phyloP scores from a whole-genome alignment of 1,140 invertebrate genomes.

The Caerostris extrusa region DNA sequence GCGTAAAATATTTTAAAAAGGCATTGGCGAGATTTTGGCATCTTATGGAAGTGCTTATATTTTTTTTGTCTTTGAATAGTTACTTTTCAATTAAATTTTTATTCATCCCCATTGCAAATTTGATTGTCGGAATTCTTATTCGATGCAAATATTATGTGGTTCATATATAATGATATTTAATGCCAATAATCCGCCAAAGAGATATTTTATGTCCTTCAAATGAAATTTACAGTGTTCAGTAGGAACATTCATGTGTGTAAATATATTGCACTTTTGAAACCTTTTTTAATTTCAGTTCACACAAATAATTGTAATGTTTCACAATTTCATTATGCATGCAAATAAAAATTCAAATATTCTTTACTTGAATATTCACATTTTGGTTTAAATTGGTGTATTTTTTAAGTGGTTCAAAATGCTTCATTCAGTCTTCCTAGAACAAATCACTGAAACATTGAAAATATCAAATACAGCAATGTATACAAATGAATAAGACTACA shows the following conservation, averaged over 20 bases:
- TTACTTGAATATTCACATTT: background rate
- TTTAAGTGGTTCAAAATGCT: background rate
- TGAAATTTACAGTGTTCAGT: background rate
- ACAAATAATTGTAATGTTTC: background rate
- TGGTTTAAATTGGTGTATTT: background rate
- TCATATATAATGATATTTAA: background rate
- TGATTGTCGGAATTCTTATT: background rate
- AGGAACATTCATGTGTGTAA: background rate
- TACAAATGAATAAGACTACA: too few relatives aligned
- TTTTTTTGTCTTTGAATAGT: too few relatives aligned
- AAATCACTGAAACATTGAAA: too few relatives aligned
- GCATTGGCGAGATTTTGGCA: background rate
- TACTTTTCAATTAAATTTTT: too few relatives aligned
- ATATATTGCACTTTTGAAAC: background rate
- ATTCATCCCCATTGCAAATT: too few relatives aligned
- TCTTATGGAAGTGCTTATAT: too few relatives aligned
- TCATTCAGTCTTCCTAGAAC: too few relatives aligned
- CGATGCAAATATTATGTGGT: background rate
- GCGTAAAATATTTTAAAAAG: background rate
- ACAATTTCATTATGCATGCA: background rate
- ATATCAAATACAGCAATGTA: too few relatives aligned
- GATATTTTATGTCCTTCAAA: background rate
- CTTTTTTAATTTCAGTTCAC: background rate
- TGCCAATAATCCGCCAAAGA: background rate
- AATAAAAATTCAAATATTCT: background rate